Evolutionary conservation across 2,113 vertebrate genomes (phyloP), one percentile per base, ranked within the genome.

Genomic region (Mungos mungo): DNA sequence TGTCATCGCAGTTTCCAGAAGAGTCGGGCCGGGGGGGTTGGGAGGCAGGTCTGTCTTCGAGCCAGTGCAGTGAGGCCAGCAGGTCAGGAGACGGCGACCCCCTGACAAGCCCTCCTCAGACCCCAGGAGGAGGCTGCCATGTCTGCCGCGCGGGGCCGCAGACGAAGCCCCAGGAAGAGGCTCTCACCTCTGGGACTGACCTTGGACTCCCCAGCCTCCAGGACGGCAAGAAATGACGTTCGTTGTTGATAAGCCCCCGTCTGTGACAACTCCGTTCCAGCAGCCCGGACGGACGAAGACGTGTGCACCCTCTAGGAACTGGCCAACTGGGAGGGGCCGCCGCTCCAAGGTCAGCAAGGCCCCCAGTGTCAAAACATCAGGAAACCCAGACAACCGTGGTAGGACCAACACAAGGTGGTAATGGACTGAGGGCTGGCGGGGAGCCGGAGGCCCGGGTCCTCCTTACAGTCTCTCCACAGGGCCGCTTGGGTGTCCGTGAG

Each of bases 131-230:
- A 68, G 15, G 10, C 29, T 45, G 0, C 77, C 13, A 1, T 0
- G 2, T 23, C n/a, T 0, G 27, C n/a, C 33, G 0, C 0, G 0
- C 2, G 3, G 38, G 41, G 45, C 68, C 54, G 23, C 21, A 4
- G 11, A 35, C n/a, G 21, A 45, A 27, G 45, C 21, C 4, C 15
- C 35, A 31, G 69, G 54, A 74, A 10, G 11, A 1, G 35, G 77
- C 52, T 33, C 38, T 29, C 21, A 1, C 52, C 45, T 21, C 54
- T 57, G 19, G 54, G 54, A 54, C 47, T 8, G 5, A 19, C 33
- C 76, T 50, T 23, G 6, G 38, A 63, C 65, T 65, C 52, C 7
- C 27, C 54, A 3, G 81, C 41, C 69, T 65, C 27, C 81, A 12
- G 25, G 52, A 33, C 9, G 5, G 23, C 25, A 38, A 82, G 74